Evolutionary conservation across 1,140 invertebrate species (phyloP), one percentile per base, ranked within the genome.

Genomic region (Ridgeia piscesae): DNA sequence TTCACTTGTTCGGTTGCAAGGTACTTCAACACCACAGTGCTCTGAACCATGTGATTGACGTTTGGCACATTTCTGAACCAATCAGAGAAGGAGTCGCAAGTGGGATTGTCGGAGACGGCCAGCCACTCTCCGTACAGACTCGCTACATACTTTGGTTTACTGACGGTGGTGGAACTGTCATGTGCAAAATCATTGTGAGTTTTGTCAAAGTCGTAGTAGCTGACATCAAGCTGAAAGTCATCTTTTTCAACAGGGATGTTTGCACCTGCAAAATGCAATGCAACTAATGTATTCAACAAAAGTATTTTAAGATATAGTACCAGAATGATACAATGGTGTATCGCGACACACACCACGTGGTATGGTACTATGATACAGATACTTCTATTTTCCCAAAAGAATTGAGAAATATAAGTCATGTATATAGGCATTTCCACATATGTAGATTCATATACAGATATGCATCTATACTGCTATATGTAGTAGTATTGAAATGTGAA

Each of bases 121-220:
- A 94, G 92, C 94, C 94, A 94, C 6, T 92, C 92, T 6, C 94
- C 94, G 89, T 93, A 94, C 0, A 94, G 94, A 92, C 94, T 94
- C 0, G 93, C 89, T 6, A 93, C 93, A 91, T 94, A 94, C 0
- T 48, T 93, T 33, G 94, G 94, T 11, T 92, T 90, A 34, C 77
- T 93, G 14, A 93, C 90, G 27, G 58, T 89, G 33, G 35, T 92
- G 42, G 91, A 58, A 21, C 77, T 89, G 89, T 92, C 93, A 35
- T 93, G 93, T 42, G 92, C 93, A 35, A 94, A 94, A 90, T 94
- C 94, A 17, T 91, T 88, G 89, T 94, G 92, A 42, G 92, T 92
- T 14, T 93, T 89, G 91, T 92, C 93, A 92, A 93, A 94, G 90
- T 94, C 93, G 91, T 94, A 94, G 48, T 94, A 93, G 2, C 89